Base-by-base conservation (phyloP, 2,888 invertebrate species). In the Aphidius colemani region DNA sequence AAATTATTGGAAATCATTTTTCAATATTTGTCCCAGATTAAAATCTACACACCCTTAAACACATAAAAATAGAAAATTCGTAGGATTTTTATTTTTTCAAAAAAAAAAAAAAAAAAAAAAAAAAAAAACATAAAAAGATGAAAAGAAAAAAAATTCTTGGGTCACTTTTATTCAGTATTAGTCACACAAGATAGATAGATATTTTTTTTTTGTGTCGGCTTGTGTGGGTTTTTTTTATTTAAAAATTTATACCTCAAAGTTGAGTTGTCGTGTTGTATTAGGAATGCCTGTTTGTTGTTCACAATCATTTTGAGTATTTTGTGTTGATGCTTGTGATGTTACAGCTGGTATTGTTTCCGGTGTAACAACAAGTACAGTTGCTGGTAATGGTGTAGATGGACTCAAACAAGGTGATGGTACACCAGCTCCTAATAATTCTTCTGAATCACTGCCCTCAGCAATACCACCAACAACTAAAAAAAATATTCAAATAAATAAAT, bases 241-340 rank as follows among this genome's bases (percentile, higher is more conserved):
- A 13, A 46, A 8, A 53, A 18, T 44, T 46, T 63, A 73, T 71
- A 84, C 84, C 82, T 84, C 83, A 70, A 84, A 83, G 73, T 83
- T 84, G 69, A 84, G 82, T 67, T 83, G 82, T 69, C 80, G 78
- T 67, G 79, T 79, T 59, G 75, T 65, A 65, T 69, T 68, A 7
- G 64, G 64, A 8, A 61, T 51, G 13, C 13, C 2, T 13, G 56
- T 65, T 41, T 40, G 71, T 69, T 72, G 69, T 72, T 70, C 56
- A 48, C 69, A 66, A 70, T 72, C 67, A 72, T 73, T 53, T 7
- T 72, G 74, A 67, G 76, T 77, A 66, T 78, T 77, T 71, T 78
- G 78, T 66, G 71, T 72, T 66, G 64, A 71, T 58, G 73, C 75
- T 59, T 74, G 72, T 66, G 70, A 70, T 62, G 72, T 71, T 66